A percentile compares a stretch with the other conserved stretches of the same genome.
phyloP scores from a whole-genome alignment of 2,888 invertebrate genomes.

The Apocheima hispidaria region DNA sequence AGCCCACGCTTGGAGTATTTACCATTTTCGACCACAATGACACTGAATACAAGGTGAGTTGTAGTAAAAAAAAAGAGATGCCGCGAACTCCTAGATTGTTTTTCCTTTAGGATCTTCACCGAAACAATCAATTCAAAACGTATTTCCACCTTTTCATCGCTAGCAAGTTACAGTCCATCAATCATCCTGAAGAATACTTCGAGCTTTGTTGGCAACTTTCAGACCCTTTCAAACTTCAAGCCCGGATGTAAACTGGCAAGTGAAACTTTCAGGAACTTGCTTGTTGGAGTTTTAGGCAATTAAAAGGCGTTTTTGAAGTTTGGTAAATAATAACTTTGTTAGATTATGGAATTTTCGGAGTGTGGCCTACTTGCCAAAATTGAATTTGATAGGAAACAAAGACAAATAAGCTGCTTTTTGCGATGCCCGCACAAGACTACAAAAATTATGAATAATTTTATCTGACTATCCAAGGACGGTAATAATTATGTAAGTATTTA shows the following conservation, averaged over 20 bases:
- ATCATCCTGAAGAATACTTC: constrained; percentile 34
- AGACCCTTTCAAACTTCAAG: constrained; percentile 39
- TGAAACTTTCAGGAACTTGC: constrained; percentile 37
- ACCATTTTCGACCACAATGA: too few relatives aligned
- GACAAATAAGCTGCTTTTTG: background rate
- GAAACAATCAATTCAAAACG: constrained; percentile 35
- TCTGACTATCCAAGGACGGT: too few relatives aligned
- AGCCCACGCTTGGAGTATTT: too few relatives aligned
- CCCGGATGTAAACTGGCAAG: constrained; percentile 33
- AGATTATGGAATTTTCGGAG: constrained; percentile 20
- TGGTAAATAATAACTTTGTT: constrained; percentile 34
- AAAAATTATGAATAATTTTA: background rate
- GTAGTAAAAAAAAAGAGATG: too few relatives aligned
- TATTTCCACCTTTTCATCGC: constrained; percentile 38
- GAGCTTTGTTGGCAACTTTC: constrained; percentile 39
- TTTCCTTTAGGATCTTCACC: constrained; percentile 19
- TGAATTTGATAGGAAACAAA: constrained; percentile 1
- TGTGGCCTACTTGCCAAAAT: constrained; percentile 17
- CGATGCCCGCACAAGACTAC: background rate
- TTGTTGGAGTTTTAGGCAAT: constrained; percentile 44
- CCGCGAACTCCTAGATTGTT: background rate
- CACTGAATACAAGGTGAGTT: too few relatives aligned
- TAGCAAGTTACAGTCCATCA: constrained; percentile 38
- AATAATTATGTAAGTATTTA: too few relatives aligned
- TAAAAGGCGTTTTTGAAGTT: constrained; percentile 44